Evolutionary conservation across 2,113 vertebrate species (phyloP).

Genomic region (Epinephelus moara): DNA sequence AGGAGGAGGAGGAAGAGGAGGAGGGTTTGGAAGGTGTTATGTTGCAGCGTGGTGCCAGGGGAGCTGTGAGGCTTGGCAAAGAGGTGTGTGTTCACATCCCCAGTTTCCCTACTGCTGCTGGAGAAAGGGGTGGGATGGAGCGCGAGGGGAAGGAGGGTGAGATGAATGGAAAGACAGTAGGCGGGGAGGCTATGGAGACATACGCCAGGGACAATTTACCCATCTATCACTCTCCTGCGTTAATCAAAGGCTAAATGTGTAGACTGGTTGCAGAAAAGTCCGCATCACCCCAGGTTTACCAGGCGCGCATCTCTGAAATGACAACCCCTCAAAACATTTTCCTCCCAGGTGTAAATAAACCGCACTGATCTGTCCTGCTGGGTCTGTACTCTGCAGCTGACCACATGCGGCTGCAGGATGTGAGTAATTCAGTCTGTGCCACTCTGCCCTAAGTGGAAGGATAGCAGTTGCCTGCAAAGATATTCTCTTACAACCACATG

Average conservation of each 20-base stretch:
- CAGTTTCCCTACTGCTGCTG: constrained; percentile 63
- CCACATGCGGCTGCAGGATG: constrained; percentile 37
- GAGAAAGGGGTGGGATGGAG: constrained; percentile 52
- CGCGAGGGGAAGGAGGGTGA: constrained; percentile 33
- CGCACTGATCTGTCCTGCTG: constrained; percentile 41
- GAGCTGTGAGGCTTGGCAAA: constrained; percentile 79
- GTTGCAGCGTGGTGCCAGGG: constrained; percentile 79
- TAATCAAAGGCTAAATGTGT: constrained; percentile 60
- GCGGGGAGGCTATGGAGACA: constrained; percentile 53
- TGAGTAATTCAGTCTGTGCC: not conserved
- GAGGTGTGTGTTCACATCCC: constrained; percentile 73
- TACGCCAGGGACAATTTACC: constrained; percentile 64
- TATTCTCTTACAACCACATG: constrained; percentile 3
- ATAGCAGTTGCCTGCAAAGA: constrained; percentile 8
- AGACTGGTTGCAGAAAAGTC: constrained; percentile 33
- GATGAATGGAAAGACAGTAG: constrained; percentile 68
- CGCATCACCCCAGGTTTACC: constrained; percentile 16
- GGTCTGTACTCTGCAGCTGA: constrained; percentile 20
- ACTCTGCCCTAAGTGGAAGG: constrained; percentile 34
- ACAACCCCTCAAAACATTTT: constrained; percentile 62
- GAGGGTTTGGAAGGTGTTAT: constrained; percentile 78
- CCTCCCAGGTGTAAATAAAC: constrained; percentile 64
- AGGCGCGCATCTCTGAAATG: constrained; percentile 41
- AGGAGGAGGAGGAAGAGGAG: constrained; percentile 32
- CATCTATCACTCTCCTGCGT: constrained; percentile 53